phyloP scores from a whole-genome alignment of 1,140 invertebrate genomes.

The Drosophila quadrilineata region DNA sequence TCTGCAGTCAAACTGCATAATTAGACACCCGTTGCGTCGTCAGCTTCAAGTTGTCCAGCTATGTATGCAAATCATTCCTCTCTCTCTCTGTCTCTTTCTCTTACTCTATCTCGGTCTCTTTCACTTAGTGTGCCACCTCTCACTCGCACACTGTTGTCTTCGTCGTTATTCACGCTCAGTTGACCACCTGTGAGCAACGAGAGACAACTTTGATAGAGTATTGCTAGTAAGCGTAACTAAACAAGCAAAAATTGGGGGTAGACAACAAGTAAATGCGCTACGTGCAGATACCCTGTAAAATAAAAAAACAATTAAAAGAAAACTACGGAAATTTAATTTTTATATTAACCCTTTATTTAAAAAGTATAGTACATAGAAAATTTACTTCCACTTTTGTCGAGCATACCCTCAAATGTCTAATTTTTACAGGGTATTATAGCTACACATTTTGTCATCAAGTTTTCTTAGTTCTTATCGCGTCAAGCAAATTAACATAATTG shows the following conservation, averaged over 20 bases:
- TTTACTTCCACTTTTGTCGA: neutral
- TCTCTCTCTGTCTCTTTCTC: neutral
- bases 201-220: slow-evolving; percentile 42
- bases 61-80: slow-evolving; percentile 28
- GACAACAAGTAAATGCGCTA: neutral
- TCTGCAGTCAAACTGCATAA: slow-evolving; percentile 56
- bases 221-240: slow-evolving; percentile 46
- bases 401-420: slow-evolving; percentile 7
- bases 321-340: no score
- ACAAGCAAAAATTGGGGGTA: neutral
- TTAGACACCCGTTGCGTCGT: slow-evolving; percentile 64
- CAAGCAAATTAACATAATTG: slow-evolving; percentile 69
- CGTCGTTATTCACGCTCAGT: slow-evolving; percentile 76
- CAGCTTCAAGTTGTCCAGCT: slow-evolving; percentile 19
- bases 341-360: no score
- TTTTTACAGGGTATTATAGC: slow-evolving; percentile 8
- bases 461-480: slow-evolving; percentile 57
- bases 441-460: slow-evolving; percentile 48
- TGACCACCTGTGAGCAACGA: slow-evolving; percentile 70
- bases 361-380: neutral
- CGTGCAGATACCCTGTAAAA: neutral
- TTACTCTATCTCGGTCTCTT: neutral
- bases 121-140: slow-evolving; percentile 16
- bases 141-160: no score
- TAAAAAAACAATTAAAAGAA: no score